A percentile compares a stretch with the other conserved stretches of the same genome.
phyloP scores from a whole-genome alignment of 2,113 vertebrate species.

The Mormyrus lacerda region DNA sequence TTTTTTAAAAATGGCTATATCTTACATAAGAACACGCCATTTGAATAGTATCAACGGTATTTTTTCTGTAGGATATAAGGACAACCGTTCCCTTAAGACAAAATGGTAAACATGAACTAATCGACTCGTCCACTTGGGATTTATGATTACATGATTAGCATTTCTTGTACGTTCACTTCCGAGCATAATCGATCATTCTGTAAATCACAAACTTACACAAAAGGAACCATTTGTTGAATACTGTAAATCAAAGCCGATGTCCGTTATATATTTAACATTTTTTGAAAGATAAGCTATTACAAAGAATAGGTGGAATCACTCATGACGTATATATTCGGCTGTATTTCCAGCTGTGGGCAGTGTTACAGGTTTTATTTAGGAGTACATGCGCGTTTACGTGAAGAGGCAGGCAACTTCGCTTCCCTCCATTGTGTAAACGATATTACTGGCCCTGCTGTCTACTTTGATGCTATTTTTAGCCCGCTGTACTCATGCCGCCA shows the following conservation, averaged over 20 bases:
- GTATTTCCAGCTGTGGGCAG: not conserved
- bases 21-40: not conserved
- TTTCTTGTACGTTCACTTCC: not conserved
- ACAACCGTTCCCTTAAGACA: not conserved
- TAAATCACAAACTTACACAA: not conserved
- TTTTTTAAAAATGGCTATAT: not conserved
- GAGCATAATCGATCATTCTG: not conserved
- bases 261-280: not conserved
- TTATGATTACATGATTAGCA: not conserved
- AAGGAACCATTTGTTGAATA: not conserved
- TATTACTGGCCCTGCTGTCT: conserved; percentile 16
- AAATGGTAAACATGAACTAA: not conserved
- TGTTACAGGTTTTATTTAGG: not conserved
- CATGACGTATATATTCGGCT: not conserved
- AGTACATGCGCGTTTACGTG: not conserved
- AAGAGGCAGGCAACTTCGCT: not conserved
- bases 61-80: not conserved
- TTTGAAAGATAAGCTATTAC: not conserved
- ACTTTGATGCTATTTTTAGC: conserved; percentile 34
- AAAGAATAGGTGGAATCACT: not conserved
- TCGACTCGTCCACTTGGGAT: not conserved
- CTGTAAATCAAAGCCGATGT: not conserved
- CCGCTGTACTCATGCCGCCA: conserved; percentile 15
- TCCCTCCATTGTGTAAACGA: conserved; percentile 21
- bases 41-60: not conserved